Percentiles rank a stretch among this genome's conserved stretches.
These are phyloP conservation scores for Drosophila subpulchrella DNA, from an alignment of 1,140 invertebrate genomes.

Conservation along the genomic window DNA sequence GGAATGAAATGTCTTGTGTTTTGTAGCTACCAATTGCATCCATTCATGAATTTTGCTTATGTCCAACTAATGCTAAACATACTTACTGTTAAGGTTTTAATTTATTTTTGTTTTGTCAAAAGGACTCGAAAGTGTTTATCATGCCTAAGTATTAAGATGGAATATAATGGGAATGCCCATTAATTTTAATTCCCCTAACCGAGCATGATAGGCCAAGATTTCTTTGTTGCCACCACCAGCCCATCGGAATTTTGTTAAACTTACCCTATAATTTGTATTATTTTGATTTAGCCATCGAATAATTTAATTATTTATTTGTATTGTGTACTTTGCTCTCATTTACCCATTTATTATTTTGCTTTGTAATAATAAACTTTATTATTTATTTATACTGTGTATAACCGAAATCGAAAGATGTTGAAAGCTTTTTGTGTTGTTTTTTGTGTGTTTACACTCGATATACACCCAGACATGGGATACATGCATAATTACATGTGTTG, in stretches of 20 bases:
- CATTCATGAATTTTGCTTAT: slow-evolving; percentile 43
- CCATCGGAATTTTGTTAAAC: slow-evolving; percentile 7
- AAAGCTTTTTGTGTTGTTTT: slow-evolving; percentile 49
- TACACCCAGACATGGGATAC: slow-evolving; percentile 15
- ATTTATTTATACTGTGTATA: slow-evolving; percentile 59
- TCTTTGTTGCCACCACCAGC: slow-evolving; percentile 21
- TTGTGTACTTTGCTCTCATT: slow-evolving; percentile 34
- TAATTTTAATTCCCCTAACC: slow-evolving; percentile 2
- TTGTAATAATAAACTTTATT: slow-evolving; percentile 48
- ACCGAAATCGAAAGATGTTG: slow-evolving; percentile 20
- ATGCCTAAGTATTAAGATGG: background rate
- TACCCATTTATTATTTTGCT: slow-evolving; percentile 26
- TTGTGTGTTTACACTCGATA: slow-evolving; percentile 12
- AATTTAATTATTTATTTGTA: slow-evolving; percentile 25
- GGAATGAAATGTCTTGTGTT: slow-evolving; percentile 57
- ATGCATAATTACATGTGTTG: slow-evolving; percentile 41
- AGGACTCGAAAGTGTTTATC: slow-evolving; percentile 17
- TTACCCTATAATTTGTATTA: slow-evolving; percentile 28
- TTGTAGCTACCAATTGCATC: slow-evolving; percentile 40
- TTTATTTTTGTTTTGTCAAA: slow-evolving; percentile 22
- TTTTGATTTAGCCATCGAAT: slow-evolving; percentile 29
- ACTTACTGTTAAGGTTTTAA: slow-evolving; percentile 1
- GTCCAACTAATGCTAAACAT: slow-evolving; percentile 40
- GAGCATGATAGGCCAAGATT: slow-evolving; percentile 17
- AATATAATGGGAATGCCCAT: slow-evolving; percentile 1